phyloP scores from a whole-genome alignment of 53 echinoderm and acorn worm genomes.

The Holothuria leucospilota region DNA sequence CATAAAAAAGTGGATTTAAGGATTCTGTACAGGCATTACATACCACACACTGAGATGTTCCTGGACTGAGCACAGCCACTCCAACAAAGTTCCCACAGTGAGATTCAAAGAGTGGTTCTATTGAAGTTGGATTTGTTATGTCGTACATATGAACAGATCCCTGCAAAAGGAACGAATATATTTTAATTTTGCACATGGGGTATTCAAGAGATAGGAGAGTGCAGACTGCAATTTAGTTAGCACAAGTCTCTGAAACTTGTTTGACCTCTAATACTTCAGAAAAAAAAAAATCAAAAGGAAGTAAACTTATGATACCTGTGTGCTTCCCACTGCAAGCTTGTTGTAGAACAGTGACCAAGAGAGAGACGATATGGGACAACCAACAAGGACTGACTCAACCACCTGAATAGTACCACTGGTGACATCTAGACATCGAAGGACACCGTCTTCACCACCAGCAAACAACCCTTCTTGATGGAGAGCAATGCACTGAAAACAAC shows the following conservation, averaged over 20 bases:
- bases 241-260: too few relatives aligned
- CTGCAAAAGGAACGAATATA: slow-evolving; percentile 51
- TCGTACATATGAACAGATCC: slow-evolving; percentile 90
- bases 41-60: slow-evolving; percentile 96
- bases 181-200: neutral
- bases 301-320: slow-evolving; percentile 64
- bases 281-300: too few relatives aligned
- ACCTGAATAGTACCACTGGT: slow-evolving; percentile 80
- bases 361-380: slow-evolving; percentile 80
- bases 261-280: too few relatives aligned
- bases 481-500: slow-evolving; percentile 72
- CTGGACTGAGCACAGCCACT: slow-evolving; percentile 79
- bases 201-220: neutral
- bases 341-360: slow-evolving; percentile 78
- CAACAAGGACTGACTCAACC: slow-evolving; percentile 77
- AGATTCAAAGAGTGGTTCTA: slow-evolving; percentile 73
- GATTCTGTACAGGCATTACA: slow-evolving; percentile 10
- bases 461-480: slow-evolving; percentile 89
- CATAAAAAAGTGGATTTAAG: too few relatives aligned
- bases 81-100: slow-evolving; percentile 96
- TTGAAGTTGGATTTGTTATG: slow-evolving; percentile 70
- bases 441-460: slow-evolving; percentile 90
- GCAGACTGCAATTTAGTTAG: neutral
- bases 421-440: slow-evolving; percentile 76
- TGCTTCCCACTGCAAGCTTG: slow-evolving; percentile 86